A percentile compares a stretch with the other conserved stretches of the same genome.
phyloP scores from a whole-genome alignment of 2,113 vertebrate genomes.

The Platichthys flesus region DNA sequence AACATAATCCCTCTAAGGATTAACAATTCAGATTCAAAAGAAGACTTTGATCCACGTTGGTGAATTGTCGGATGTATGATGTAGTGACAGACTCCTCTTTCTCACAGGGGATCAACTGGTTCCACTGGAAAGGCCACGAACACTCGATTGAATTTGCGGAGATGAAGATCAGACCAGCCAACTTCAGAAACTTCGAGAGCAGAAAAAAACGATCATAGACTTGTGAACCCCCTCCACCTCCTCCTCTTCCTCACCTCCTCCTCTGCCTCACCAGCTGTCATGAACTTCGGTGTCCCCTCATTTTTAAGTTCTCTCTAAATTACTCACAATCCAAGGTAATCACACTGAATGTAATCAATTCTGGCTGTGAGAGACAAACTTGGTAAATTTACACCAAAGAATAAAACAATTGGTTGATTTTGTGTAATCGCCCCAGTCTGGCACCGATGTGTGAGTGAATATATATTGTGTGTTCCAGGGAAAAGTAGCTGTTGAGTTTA shows the following conservation, averaged over 20 bases:
- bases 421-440: neutral
- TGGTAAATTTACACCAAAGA: slow-evolving; percentile 35
- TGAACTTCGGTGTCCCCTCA: slow-evolving; percentile 4
- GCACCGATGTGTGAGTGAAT: slow-evolving; percentile 15
- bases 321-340: slow-evolving; percentile 15
- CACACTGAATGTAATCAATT: slow-evolving; percentile 21
- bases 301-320: slow-evolving; percentile 23
- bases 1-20: too few relatives aligned
- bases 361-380: slow-evolving; percentile 20
- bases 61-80: too few relatives aligned
- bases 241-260: neutral
- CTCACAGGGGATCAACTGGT: slow-evolving; percentile 95
- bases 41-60: too few relatives aligned
- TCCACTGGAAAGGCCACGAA: slow-evolving; percentile 98
- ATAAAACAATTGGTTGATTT: neutral
- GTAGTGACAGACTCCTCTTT: too few relatives aligned
- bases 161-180: slow-evolving; percentile 94
- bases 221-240: neutral
- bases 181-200: slow-evolving; percentile 91
- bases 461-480: slow-evolving; percentile 9
- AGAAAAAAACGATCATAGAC: slow-evolving; percentile 89
- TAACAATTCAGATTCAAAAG: too few relatives aligned
- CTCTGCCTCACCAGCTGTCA: neutral
- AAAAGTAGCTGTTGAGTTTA: slow-evolving; percentile 18
- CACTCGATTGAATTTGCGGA: slow-evolving; percentile 94